Conservation (phyloP, 2,113 vertebrate genomes). For the Prionailurus bengalensis region DNA sequence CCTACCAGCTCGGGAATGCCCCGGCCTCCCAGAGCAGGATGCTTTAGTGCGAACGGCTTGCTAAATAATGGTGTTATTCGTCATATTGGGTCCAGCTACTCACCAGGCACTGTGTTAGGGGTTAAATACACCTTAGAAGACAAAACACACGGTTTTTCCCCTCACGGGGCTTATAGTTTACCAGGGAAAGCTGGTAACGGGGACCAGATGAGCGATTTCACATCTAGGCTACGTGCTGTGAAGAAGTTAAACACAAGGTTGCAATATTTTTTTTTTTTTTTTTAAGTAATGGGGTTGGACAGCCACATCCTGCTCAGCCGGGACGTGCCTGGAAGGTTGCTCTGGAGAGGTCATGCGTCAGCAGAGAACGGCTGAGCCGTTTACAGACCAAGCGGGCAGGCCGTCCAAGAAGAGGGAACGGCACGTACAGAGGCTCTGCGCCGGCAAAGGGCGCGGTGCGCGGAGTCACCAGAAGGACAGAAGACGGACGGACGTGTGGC, state of each 20-base stretch:
- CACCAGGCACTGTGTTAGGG: neutral
- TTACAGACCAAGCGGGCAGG: neutral
- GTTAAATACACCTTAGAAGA: neutral
- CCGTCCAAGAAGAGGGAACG: neutral
- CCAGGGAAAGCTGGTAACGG: neutral
- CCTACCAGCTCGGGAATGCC: neutral
- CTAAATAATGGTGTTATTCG: neutral
- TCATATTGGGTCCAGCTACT: neutral
- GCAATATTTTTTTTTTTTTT: neutral
- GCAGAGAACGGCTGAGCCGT: neutral
- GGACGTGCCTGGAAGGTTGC: neutral
- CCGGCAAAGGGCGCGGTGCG: fast-evolving
- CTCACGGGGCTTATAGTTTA: neutral
- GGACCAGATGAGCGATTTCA: neutral
- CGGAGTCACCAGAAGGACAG: neutral
- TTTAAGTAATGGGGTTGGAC: neutral
- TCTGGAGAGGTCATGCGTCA: neutral
- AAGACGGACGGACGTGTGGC: fast-evolving
- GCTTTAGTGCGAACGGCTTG: neutral
- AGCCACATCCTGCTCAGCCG: neutral
- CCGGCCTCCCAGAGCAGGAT: neutral
- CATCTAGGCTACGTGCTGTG: neutral
- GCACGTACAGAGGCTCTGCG: neutral
- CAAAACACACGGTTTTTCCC: neutral
- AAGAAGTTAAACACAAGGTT: neutral